Percentiles rank a stretch among this genome's conserved stretches.
Evolutionary conservation across 2,888 invertebrate species (phyloP).

Genomic region (Macrostomum cliftonense): DNA sequence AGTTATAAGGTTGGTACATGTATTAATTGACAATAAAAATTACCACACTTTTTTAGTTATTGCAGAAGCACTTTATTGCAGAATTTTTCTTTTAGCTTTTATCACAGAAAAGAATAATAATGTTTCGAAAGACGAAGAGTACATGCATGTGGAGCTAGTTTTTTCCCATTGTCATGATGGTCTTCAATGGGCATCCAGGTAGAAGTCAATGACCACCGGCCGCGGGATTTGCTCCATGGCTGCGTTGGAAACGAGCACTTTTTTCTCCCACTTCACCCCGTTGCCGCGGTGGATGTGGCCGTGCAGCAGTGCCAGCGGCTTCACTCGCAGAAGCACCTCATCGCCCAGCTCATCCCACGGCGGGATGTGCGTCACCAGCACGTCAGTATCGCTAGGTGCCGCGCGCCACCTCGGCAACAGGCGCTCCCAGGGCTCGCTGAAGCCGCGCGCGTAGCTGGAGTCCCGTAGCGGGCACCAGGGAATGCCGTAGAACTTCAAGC

Average conservation of each 20-base stretch:
- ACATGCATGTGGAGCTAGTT: no score
- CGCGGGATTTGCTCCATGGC: conserved; percentile 15
- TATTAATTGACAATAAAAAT: no score
- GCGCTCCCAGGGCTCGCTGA: conserved; percentile 15
- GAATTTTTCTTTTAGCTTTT: no score
- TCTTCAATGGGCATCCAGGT: no score
- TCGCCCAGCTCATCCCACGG: conserved; percentile 10
- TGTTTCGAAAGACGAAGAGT: no score
- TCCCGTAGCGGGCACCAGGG: conserved; percentile 22
- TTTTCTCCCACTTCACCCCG: conserved; percentile 15
- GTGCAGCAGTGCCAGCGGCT: conserved; percentile 22
- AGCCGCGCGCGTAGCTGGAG: conserved; percentile 19
- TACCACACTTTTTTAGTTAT: no score
- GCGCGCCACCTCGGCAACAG: conserved; percentile 19
- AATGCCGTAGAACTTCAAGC: conserved; percentile 25
- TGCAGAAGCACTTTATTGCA: no score
- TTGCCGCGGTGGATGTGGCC: conserved; percentile 23
- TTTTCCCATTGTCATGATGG: no score
- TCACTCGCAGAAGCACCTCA: conserved; percentile 12
- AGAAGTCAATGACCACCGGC: conserved; percentile 17
- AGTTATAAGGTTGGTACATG: no score
- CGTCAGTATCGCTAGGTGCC: conserved; percentile 22
- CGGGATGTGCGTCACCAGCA: conserved; percentile 25
- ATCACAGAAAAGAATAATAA: no score
- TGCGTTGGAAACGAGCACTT: conserved; percentile 18